These are phyloP conservation scores for Hoplodrina blanda DNA, from an alignment of 2,888 invertebrate species.

Conservation along the genomic window DNA sequence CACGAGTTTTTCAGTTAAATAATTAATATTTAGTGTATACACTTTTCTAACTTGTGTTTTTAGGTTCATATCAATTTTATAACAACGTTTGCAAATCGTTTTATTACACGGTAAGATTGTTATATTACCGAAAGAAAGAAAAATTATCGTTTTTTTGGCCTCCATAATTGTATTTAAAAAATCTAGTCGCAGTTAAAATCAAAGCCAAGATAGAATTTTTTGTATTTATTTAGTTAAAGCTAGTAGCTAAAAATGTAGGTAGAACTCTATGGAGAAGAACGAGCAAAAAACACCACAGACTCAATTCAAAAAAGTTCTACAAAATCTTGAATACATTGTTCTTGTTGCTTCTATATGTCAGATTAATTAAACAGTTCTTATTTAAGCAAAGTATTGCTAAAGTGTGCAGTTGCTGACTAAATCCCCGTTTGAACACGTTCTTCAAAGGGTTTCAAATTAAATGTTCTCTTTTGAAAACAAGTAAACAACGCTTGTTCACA, in stretches of 20 bases:
- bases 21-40: too few species aligned
- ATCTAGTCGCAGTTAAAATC: too few species aligned
- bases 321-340: background rate
- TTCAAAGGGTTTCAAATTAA: slow-evolving; percentile 76
- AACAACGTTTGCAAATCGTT: too few species aligned
- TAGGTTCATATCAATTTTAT: too few species aligned
- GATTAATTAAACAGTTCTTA: background rate
- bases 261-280: background rate
- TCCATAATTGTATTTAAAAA: too few species aligned
- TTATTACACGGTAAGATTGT: too few species aligned
- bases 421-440: slow-evolving; percentile 23
- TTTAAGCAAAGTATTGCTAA: background rate
- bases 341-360: background rate
- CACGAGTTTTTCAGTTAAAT: background rate
- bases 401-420: background rate
- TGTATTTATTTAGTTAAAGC: too few species aligned
- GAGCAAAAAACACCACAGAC: background rate
- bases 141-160: too few species aligned
- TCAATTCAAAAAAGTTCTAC: too few species aligned
- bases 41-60: too few species aligned
- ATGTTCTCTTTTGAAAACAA: slow-evolving; percentile 76
- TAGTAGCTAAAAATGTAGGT: background rate
- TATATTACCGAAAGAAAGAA: too few species aligned
- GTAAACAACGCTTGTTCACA: slow-evolving; percentile 73
- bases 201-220: too few species aligned